Conservation (phyloP, 2,797 vertebrate species). For the Novumbra hubbsi region DNA sequence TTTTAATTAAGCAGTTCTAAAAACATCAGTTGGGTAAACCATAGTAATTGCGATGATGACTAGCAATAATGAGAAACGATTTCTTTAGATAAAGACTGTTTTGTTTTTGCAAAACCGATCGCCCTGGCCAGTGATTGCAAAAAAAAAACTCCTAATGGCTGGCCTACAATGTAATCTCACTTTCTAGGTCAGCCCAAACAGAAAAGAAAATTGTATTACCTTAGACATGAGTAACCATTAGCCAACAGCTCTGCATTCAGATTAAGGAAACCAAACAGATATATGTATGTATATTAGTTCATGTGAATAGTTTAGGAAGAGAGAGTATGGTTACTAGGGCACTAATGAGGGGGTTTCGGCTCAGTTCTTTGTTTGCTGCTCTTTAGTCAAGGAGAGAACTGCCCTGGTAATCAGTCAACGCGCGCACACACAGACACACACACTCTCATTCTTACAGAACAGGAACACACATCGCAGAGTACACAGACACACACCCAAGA, state of each 20-base stretch:
- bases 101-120: slow-evolving; percentile 37
- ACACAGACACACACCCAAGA: slow-evolving; percentile 52
- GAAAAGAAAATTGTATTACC: slow-evolving; percentile 50
- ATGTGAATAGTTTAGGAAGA: slow-evolving; percentile 45
- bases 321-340: slow-evolving; percentile 60
- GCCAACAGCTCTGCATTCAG: slow-evolving; percentile 52
- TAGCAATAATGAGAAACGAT: slow-evolving; percentile 34
- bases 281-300: slow-evolving; percentile 30
- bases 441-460: background rate
- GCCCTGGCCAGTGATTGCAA: slow-evolving; percentile 40
- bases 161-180: slow-evolving; percentile 60
- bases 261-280: slow-evolving; percentile 49
- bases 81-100: slow-evolving; percentile 20
- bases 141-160: slow-evolving; percentile 37
- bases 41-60: slow-evolving; percentile 56
- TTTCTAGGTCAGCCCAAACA: slow-evolving; percentile 60
- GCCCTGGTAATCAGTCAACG: slow-evolving; percentile 72
- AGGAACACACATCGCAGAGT: slow-evolving; percentile 19
- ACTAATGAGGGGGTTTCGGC: slow-evolving; percentile 73
- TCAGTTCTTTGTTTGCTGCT: slow-evolving; percentile 73
- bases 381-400: slow-evolving; percentile 71
- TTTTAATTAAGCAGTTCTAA: slow-evolving; percentile 11
- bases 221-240: slow-evolving; percentile 56
- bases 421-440: slow-evolving; percentile 58
- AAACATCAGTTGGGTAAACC: slow-evolving; percentile 12